Base-by-base conservation (phyloP, 2,797 vertebrate species). In the Meda fulgida region DNA sequence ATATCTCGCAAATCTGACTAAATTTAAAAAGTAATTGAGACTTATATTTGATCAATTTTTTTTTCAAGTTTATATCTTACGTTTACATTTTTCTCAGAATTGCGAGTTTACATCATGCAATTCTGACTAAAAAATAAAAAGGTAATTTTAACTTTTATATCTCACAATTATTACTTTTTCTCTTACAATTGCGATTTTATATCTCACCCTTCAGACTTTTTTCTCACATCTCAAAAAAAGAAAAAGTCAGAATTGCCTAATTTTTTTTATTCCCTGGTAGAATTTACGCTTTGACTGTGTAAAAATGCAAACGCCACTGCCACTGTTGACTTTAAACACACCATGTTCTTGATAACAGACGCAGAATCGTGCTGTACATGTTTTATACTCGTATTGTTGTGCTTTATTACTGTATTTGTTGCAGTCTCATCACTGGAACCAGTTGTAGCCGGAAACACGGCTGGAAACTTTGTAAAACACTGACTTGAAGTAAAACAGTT, bases 401-500 rank as follows among this genome's bases (percentile, higher is more conserved):
- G 73, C 73, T 76, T 76, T 55, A 76, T 36, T 4, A 16, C 72
- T 55, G 29, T 75, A 36, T 36, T 76, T 34, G 10, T 55, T 19
- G 36, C 60, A 65, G 60, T 65, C 60, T 65, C 60, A 4, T 55
- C 48, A 53, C 46, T 73, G 71, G 70, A 72, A 26, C 40, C 38
- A 26, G 23, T 43, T 26, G 13, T 5, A 13, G 23, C 69, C 18
- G 69, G 71, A 75, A 23, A 14, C 18, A 13, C 53, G 21, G 23
- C 69, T 26, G 69, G 43, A 73, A 21, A 21, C 73, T 75, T 55
- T 55, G 73, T 55, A 36, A 76, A 76, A 76, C 73, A 76, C 73
- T 76, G 73, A 76, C 51, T 55, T 73, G 73, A 76, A 75, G 73
- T 76, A 76, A 76, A 76, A n/a, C 71, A 34, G 73, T 55, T 76